phyloP scores from a whole-genome alignment of 2,113 vertebrate species.

The Zootoca vivipara region DNA sequence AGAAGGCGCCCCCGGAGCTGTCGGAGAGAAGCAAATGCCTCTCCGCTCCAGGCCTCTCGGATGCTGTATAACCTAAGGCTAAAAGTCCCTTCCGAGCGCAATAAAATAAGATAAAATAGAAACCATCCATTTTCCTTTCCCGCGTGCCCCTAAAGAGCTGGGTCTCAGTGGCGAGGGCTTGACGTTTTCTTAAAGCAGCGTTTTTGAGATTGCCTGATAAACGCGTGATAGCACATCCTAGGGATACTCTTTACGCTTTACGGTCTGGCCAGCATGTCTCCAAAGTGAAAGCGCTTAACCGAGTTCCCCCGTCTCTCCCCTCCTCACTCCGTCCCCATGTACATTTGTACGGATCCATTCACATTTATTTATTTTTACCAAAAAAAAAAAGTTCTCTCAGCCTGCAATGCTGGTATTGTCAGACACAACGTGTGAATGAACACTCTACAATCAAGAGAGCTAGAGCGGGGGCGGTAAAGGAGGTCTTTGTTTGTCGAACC shows the following conservation, averaged over 20 bases:
- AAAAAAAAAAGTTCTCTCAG: conserved; percentile 39
- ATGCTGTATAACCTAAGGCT: conserved; percentile 30
- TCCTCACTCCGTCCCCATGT: background rate
- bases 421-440: conserved; percentile 41
- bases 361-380: background rate
- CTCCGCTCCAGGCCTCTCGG: conserved; percentile 61
- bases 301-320: too few species aligned
- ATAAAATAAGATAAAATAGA: background rate
- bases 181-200: conserved; percentile 42
- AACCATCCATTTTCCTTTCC: conserved; percentile 39
- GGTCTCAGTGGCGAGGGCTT: conserved; percentile 33
- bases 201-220: conserved; percentile 24
- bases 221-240: conserved; percentile 27
- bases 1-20: conserved; percentile 66
- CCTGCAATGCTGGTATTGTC: conserved; percentile 56
- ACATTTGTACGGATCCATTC: background rate
- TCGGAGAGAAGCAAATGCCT: conserved; percentile 52
- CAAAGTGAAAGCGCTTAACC: conserved; percentile 41
- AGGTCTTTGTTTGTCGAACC: conserved; percentile 80
- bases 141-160: conserved; percentile 37
- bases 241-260: conserved; percentile 15
- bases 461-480: conserved; percentile 61
- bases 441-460: conserved; percentile 70
- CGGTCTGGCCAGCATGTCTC: conserved; percentile 41
- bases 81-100: conserved; percentile 50